phyloP scores from a whole-genome alignment of 2,797 vertebrate genomes.

The Ispidina lecontei region DNA sequence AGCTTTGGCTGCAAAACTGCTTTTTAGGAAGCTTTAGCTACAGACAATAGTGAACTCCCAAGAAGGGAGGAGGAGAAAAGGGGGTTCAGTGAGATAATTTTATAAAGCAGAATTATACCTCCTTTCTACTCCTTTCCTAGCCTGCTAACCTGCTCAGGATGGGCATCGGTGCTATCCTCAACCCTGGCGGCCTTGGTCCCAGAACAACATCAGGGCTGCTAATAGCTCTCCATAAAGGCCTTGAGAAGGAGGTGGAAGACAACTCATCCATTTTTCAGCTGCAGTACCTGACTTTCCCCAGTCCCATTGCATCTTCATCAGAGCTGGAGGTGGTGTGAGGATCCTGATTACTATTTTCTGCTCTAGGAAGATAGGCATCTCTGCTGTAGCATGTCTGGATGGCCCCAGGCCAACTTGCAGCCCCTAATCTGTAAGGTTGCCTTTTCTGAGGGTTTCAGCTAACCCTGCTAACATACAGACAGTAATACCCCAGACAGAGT shows the following conservation, averaged over 20 bases:
- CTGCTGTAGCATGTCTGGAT: not conserved
- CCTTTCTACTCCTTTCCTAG: not conserved
- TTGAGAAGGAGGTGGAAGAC: not conserved
- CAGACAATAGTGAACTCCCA: not conserved
- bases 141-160: not conserved
- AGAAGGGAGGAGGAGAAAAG: not conserved
- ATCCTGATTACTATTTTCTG: not conserved
- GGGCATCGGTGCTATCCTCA: not conserved
- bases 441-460: not conserved
- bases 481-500: not conserved
- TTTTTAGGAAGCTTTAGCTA: conserved; percentile 67
- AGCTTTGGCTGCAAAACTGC: conserved; percentile 60
- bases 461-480: not conserved
- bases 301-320: not conserved
- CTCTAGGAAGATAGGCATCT: not conserved
- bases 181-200: not conserved
- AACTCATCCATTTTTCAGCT: not conserved
- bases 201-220: not conserved
- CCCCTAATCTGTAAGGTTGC: accelerated
- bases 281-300: not conserved
- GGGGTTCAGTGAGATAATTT: not conserved
- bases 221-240: not conserved
- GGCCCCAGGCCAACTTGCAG: not conserved
- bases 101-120: not conserved
- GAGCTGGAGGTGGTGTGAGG: not conserved